phyloP scores from a whole-genome alignment of 2,113 vertebrate genomes.

The Chionodraco myersi region DNA sequence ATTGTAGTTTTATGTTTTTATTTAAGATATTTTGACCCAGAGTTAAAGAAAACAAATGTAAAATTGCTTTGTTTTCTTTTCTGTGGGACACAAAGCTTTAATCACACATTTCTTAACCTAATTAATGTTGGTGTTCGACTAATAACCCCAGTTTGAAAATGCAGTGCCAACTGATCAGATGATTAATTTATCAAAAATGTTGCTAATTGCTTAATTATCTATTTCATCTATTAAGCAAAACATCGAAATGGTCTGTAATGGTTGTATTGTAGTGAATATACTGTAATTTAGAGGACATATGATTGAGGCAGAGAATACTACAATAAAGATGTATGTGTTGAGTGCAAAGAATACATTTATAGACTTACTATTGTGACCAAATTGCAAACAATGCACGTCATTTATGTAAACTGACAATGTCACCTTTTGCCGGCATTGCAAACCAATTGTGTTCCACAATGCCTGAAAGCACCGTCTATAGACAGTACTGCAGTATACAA shows the following conservation, averaged over 20 bases:
- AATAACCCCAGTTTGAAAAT: background rate
- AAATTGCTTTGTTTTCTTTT: too few relatives aligned
- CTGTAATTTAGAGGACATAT: background rate
- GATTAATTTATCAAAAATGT: background rate
- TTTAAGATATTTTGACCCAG: background rate
- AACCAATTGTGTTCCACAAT: background rate
- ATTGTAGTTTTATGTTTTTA: background rate
- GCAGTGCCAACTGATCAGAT: too few relatives aligned
- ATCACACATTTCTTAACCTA: background rate
- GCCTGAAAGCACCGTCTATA: background rate
- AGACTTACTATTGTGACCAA: background rate
- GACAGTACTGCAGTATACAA: conserved; percentile 5
- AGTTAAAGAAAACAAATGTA: too few relatives aligned
- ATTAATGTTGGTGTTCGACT: background rate
- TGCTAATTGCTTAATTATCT: background rate
- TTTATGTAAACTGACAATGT: background rate
- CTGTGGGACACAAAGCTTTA: too few relatives aligned
- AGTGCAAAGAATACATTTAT: background rate
- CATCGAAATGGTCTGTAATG: too few relatives aligned
- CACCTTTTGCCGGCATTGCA: background rate
- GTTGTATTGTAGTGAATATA: too few relatives aligned
- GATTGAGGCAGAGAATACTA: background rate
- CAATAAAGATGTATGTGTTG: background rate
- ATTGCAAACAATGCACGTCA: background rate
- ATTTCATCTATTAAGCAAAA: background rate